A percentile compares a stretch with the other conserved stretches of the same genome.
phyloP scores from a whole-genome alignment of 2,113 vertebrate genomes.

The Heterochromis multidens region DNA sequence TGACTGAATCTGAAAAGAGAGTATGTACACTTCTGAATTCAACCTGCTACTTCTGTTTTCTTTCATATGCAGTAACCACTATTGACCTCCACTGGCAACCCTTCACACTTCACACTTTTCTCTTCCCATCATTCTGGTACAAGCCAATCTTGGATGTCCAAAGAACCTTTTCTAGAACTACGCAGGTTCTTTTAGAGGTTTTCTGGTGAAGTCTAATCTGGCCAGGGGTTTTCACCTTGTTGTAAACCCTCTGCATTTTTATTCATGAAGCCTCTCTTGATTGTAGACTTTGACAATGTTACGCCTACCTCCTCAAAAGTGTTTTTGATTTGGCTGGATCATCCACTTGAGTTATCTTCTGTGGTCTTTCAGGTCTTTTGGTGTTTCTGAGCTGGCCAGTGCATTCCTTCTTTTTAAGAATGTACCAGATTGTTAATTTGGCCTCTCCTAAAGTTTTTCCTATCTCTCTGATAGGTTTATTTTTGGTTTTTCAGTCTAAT shows the following conservation, averaged over 20 bases:
- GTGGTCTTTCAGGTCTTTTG: not conserved
- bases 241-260: not conserved
- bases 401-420: not conserved
- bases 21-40: not conserved
- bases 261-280: not conserved
- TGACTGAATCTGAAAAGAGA: not conserved
- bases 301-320: not conserved
- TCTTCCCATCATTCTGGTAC: not conserved
- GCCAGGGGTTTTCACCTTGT: not conserved
- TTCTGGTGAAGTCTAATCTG: not conserved
- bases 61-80: not conserved
- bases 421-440: not conserved
- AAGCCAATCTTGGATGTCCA: not conserved
- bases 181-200: not conserved
- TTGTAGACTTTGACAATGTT: not conserved
- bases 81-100: not conserved
- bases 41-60: not conserved
- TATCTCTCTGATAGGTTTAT: not conserved
- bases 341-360: not conserved
- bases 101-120: not conserved
- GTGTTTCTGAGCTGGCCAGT: not conserved
- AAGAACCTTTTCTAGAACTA: not conserved
- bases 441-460: not conserved
- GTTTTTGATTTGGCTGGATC: not conserved
- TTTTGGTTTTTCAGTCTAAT: not conserved